Evolutionary conservation across 2,113 vertebrate species (phyloP).

Genomic region (Brienomyrus brachyistius): DNA sequence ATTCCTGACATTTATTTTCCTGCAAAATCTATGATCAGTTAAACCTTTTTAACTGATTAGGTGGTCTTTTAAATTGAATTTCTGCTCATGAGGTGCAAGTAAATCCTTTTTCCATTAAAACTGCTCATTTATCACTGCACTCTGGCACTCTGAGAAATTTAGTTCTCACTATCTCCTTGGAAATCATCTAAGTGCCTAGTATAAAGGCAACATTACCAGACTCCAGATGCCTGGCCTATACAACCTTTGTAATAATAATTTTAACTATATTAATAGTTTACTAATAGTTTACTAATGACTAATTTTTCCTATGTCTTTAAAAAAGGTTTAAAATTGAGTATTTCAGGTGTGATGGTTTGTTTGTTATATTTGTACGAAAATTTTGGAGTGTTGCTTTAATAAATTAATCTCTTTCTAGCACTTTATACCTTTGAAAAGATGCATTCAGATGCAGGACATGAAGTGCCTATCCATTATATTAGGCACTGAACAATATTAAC

Average conservation of each 20-base stretch:
- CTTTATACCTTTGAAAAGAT: background rate
- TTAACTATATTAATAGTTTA: background rate
- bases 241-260: background rate
- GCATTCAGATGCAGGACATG: background rate
- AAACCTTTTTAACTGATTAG: conserved; percentile 30
- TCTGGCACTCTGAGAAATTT: background rate
- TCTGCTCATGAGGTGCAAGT: conserved; percentile 25
- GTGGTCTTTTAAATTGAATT: conserved; percentile 33
- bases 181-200: background rate
- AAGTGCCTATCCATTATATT: background rate
- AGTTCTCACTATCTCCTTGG: background rate
- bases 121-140: conserved; percentile 9
- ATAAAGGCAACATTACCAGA: background rate
- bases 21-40: conserved; percentile 27
- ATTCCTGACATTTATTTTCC: conserved; percentile 23
- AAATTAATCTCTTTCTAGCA: background rate
- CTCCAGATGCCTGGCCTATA: background rate
- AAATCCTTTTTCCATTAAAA: conserved; percentile 25
- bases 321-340: background rate
- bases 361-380: background rate
- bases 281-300: no score
- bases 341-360: background rate
- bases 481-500: background rate
- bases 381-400: background rate
- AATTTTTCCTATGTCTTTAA: background rate